Evolutionary conservation across 2,888 invertebrate species (phyloP).

Genomic region (Ashinkailepas kermadecensis): DNA sequence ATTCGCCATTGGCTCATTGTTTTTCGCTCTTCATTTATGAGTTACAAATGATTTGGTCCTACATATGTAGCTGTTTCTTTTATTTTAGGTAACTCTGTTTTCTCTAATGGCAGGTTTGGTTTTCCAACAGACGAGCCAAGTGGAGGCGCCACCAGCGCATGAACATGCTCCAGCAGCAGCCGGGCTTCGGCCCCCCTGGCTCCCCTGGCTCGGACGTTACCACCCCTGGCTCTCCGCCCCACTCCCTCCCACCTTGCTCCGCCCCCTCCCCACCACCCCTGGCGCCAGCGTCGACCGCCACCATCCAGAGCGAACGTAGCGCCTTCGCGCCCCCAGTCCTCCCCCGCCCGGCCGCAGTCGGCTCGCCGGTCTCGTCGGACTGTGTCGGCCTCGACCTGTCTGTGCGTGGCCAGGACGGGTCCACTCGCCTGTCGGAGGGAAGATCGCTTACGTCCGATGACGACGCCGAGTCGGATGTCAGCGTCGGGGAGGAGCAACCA

Average conservation of each 20-base stretch:
- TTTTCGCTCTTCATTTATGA: too few species aligned
- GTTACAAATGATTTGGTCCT: too few species aligned
- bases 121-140: conserved; percentile 98
- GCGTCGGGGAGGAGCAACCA: background rate
- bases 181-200: conserved; percentile 14
- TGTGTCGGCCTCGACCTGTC: conserved; percentile 36
- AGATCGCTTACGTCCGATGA: background rate
- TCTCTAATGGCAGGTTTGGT: conserved; percentile 78
- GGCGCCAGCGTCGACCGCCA: conserved; percentile 29
- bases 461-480: conserved; percentile 10
- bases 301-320: conserved; percentile 65
- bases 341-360: conserved; percentile 42
- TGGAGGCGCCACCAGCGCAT: conserved; percentile 95
- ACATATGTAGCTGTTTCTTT: too few species aligned
- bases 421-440: background rate
- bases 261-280: conserved; percentile 36
- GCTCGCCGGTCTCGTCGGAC: conserved; percentile 45
- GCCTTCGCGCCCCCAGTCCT: conserved; percentile 54
- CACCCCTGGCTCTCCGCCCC: conserved; percentile 57
- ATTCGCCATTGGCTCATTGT: background rate
- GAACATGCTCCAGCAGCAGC: conserved; percentile 46
- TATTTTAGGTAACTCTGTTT: conserved; percentile 17
- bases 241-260: conserved; percentile 47
- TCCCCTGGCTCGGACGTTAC: conserved; percentile 44
- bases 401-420: conserved; percentile 38